Evolutionary conservation across 2,888 invertebrate species (phyloP).

Genomic region (Helobdella robusta): DNA sequence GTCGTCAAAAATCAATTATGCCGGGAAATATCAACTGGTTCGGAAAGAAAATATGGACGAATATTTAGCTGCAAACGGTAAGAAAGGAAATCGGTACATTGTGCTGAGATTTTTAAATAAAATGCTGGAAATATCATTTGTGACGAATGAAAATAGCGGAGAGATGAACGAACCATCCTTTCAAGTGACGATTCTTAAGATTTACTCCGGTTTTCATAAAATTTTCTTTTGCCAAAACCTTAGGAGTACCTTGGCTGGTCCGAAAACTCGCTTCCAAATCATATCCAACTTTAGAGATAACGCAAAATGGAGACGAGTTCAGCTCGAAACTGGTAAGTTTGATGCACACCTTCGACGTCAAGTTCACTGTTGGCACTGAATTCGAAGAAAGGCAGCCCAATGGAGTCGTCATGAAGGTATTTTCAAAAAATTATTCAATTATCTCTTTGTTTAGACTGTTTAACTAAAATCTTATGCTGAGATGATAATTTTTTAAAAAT

Average conservation of each 20-base stretch:
- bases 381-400: slow-evolving; percentile 27
- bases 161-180: background rate
- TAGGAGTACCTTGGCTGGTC: slow-evolving; percentile 26
- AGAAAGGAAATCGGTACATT: background rate
- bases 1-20: no score
- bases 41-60: slow-evolving; percentile 18
- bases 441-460: no score
- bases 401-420: slow-evolving; percentile 20
- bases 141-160: background rate
- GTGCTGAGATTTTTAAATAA: background rate
- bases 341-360: slow-evolving; percentile 15
- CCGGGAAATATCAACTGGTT: slow-evolving; percentile 19
- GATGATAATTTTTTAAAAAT: no score
- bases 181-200: background rate
- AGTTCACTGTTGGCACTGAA: slow-evolving; percentile 28
- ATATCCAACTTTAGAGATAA: background rate
- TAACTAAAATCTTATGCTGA: no score
- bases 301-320: slow-evolving; percentile 26
- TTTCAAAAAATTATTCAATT: no score
- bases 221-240: no score
- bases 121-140: background rate
- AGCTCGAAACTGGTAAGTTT: slow-evolving; percentile 24
- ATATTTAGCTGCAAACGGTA: slow-evolving; percentile 15
- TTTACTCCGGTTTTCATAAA: background rate
- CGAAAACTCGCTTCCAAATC: slow-evolving; percentile 21